Evolutionary conservation across 2,888 invertebrate species (phyloP).

Genomic region (Tineola bisselliella): DNA sequence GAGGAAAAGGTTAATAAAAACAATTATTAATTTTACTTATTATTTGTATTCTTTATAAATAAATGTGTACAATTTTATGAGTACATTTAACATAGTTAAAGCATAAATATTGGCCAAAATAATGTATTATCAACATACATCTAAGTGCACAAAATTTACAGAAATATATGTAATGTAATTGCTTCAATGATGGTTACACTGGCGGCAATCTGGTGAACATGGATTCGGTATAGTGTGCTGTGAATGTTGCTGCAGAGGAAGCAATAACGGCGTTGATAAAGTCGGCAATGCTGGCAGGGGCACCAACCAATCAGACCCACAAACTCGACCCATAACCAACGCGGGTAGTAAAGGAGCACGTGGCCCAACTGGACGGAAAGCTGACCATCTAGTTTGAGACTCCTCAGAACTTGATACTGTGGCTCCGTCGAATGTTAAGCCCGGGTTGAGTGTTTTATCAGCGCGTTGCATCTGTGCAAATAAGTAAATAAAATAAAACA

Average conservation of each 20-base stretch:
- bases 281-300: conserved; percentile 53
- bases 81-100: neutral
- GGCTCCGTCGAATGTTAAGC: conserved; percentile 30
- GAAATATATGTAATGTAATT: too few relatives aligned
- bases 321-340: conserved; percentile 59
- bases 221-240: conserved; percentile 36
- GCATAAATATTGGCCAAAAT: neutral
- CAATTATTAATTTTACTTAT: too few relatives aligned
- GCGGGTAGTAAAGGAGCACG: conserved; percentile 49
- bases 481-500: neutral
- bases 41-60: too few relatives aligned
- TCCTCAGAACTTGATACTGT: conserved; percentile 51
- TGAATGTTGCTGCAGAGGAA: conserved; percentile 41
- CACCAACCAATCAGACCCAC: conserved; percentile 61
- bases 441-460: conserved; percentile 33
- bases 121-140: neutral
- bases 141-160: too few relatives aligned
- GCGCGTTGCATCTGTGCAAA: conserved; percentile 32
- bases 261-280: conserved; percentile 42
- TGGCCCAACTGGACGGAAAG: conserved; percentile 58
- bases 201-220: conserved; percentile 56
- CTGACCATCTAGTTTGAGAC: conserved; percentile 40
- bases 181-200: conserved; percentile 44
- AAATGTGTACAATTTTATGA: too few relatives aligned
- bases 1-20: too few relatives aligned